Evolutionary conservation across 2,797 vertebrate species (phyloP).

Genomic region (Onychomys torridus): DNA sequence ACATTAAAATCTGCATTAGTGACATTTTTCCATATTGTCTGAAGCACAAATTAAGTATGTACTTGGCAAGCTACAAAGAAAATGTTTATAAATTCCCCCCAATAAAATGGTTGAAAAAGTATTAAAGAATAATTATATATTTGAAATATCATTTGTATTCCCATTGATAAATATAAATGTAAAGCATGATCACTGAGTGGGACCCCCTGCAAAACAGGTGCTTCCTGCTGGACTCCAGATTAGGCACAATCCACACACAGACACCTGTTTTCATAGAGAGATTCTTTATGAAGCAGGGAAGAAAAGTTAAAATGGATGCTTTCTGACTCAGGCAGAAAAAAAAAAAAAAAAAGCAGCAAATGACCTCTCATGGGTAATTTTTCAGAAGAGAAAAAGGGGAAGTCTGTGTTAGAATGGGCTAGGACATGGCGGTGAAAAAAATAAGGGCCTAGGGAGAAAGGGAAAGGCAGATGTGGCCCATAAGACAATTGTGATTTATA

Average conservation of each 20-base stretch:
- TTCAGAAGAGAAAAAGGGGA: neutral
- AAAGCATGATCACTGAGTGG: neutral
- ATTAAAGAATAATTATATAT: neutral
- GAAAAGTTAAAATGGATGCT: neutral
- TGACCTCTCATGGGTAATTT: neutral
- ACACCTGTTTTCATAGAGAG: neutral
- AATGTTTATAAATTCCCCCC: neutral
- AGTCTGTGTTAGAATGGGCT: neutral
- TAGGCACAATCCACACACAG: neutral
- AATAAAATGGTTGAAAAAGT: neutral
- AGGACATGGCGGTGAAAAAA: neutral
- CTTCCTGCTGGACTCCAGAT: neutral
- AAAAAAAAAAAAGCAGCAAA: neutral
- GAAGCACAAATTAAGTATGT: neutral
- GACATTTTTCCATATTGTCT: slow-evolving; percentile 62
- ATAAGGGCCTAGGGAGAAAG: neutral
- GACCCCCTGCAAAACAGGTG: neutral
- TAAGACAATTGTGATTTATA: neutral
- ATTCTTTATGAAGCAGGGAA: neutral
- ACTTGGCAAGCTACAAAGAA: neutral
- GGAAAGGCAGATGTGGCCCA: neutral
- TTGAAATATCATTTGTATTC: neutral
- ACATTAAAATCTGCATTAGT: neutral
- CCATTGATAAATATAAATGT: neutral
- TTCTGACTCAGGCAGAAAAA: neutral